Evolutionary conservation across 2,888 invertebrate species (phyloP).

Genomic region (Belgica antarctica): DNA sequence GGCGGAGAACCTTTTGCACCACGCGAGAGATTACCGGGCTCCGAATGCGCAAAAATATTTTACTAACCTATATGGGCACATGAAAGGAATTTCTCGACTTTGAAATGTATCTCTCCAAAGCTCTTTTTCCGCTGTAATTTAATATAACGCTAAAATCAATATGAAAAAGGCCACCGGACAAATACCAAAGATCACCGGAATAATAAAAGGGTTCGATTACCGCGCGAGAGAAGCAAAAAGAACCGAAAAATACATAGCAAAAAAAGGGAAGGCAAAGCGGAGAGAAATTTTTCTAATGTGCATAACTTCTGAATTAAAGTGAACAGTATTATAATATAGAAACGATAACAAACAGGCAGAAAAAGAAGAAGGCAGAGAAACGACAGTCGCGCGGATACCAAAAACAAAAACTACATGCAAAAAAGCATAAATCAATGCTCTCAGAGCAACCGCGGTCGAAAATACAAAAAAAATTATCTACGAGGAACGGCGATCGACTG

Average conservation of each 20-base stretch:
- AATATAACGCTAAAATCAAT: slow-evolving; percentile 26
- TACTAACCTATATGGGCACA: slow-evolving; percentile 16
- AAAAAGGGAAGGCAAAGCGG: slow-evolving; percentile 10
- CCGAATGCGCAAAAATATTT: slow-evolving; percentile 25
- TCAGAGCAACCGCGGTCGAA: slow-evolving; percentile 30
- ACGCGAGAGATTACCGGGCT: not conserved
- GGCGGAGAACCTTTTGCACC: not conserved
- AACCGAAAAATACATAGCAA: not conserved
- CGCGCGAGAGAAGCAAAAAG: not conserved
- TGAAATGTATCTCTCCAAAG: slow-evolving; percentile 13
- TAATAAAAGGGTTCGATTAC: not conserved
- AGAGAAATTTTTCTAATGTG: slow-evolving; percentile 40
- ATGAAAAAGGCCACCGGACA: slow-evolving; percentile 36
- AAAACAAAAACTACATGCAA: slow-evolving; percentile 43
- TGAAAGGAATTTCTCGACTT: slow-evolving; percentile 27
- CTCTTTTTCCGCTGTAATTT: slow-evolving; percentile 12
- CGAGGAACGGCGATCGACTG: not conserved
- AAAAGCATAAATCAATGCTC: slow-evolving; percentile 44
- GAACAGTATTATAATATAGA: slow-evolving; percentile 42
- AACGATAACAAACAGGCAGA: slow-evolving; percentile 36
- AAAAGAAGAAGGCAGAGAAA: slow-evolving; percentile 26
- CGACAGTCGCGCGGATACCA: slow-evolving; percentile 44
- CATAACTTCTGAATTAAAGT: slow-evolving; percentile 44
- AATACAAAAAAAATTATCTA: slow-evolving; percentile 24
- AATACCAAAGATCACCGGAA: slow-evolving; percentile 38